Base-by-base conservation (phyloP, 2,113 vertebrate genomes). In the Columba livia region DNA sequence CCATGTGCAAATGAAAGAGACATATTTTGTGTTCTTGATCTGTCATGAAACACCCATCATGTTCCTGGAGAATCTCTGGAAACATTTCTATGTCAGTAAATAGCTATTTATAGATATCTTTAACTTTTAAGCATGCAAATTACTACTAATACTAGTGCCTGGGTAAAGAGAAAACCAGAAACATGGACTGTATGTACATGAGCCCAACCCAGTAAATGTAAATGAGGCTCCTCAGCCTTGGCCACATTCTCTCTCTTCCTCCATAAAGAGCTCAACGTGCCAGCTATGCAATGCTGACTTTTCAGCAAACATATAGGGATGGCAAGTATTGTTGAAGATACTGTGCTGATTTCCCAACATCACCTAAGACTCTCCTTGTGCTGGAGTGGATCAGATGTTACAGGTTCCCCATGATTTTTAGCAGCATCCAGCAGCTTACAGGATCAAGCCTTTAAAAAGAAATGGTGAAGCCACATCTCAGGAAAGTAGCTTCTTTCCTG, bases 21-120 rank as follows among this genome's bases (percentile, higher is more conserved):
- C 2, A 29, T 2, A 0, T 71, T 93, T 85, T 13, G 1, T 83
- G 40, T 47, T 89, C 47, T n/a, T 31, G 38, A 47, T 32, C 48
- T 23, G 26, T 56, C 40, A 71, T 11, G 66, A 73, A 81, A 62
- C 6, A 12, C 9, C 24, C 11, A 15, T 0, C 58, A 66, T 9
- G 65, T 87, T 93, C 93, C 83, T 79, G 82, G 32, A 83, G 53
- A 70, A 65, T 54, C 72, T 42, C 77, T 72, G 31, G 60, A 90
- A 96, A 85, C 15, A 57, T 71, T 88, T 79, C 58, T 36, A 42
- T 81, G 74, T 89, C 88, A 95, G 79, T 89, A 85, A 93, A 70
- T 66, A 81, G 29, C 38, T 34, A 66, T 51, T 79, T 80, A 78
- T 40, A 71, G 28, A 93, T 50, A 74, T 6, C 19, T 80, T 70